These are phyloP conservation scores for Graptemys geographica DNA, from an alignment of 2,797 vertebrate genomes.

Conservation along the genomic window DNA sequence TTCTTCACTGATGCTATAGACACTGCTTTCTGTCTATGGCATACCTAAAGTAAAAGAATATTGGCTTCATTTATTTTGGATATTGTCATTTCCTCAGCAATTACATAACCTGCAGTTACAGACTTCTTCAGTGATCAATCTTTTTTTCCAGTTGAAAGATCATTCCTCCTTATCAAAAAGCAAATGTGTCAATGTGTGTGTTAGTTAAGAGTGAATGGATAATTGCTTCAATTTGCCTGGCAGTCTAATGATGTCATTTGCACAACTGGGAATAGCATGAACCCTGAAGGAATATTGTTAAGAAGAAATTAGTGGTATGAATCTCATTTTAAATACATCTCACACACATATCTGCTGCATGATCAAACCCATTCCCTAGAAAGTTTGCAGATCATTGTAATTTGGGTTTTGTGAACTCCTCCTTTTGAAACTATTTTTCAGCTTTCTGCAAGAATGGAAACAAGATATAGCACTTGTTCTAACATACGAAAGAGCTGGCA, in stretches of 20 bases:
- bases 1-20: constrained; percentile 56
- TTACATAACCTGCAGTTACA: constrained; percentile 52
- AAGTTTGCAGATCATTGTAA: not conserved
- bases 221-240: constrained; percentile 67
- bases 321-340: not conserved
- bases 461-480: not conserved
- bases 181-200: constrained; percentile 43
- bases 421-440: not conserved
- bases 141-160: constrained; percentile 52
- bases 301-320: constrained; percentile 28
- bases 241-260: constrained; percentile 63
- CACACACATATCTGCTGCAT: not conserved
- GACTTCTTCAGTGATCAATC: constrained; percentile 31
- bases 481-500: not conserved
- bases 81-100: constrained; percentile 39
- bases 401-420: not conserved
- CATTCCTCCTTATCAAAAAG: constrained; percentile 62
- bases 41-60: constrained; percentile 44
- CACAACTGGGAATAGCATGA: constrained; percentile 49
- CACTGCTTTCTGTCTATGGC: constrained; percentile 26
- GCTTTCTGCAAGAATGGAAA: not conserved
- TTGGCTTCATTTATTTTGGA: constrained; percentile 42
- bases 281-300: constrained; percentile 49
- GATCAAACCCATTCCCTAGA: not conserved
- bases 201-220: constrained; percentile 48